Percentiles rank a stretch among this genome's conserved stretches.
Conservation (phyloP, 1,140 invertebrate genomes). For the Myzus persicae region DNA sequence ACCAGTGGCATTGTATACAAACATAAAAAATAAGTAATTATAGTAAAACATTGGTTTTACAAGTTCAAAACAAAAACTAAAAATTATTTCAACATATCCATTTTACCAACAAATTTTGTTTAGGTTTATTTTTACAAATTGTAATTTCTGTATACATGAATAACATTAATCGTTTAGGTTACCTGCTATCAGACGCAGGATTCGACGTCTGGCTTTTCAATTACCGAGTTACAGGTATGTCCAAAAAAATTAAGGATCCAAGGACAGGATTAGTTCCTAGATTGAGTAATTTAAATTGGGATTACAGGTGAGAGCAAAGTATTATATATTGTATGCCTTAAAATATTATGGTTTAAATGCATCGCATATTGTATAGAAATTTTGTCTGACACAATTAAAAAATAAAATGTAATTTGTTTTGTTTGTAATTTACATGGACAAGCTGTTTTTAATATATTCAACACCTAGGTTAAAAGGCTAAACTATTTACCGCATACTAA, state of each 20-base stretch:
- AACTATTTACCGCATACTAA: not conserved
- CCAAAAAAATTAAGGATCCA: slow-evolving; percentile 32
- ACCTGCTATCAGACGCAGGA: slow-evolving; percentile 64
- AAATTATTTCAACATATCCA: not conserved
- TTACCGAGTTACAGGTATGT: slow-evolving; percentile 63
- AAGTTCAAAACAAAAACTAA: not conserved
- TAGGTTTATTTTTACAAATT: not conserved
- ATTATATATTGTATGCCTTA: too few relatives aligned
- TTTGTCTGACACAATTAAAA: not conserved
- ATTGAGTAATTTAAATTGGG: slow-evolving; percentile 16
- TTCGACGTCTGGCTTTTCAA: slow-evolving; percentile 69
- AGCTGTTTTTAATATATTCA: not conserved
- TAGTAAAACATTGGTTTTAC: too few relatives aligned
- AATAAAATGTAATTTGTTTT: not conserved
- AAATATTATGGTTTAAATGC: not conserved
- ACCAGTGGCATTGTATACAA: not conserved
- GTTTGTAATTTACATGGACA: not conserved
- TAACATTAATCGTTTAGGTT: not conserved
- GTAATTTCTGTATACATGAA: not conserved
- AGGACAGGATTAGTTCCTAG: not conserved
- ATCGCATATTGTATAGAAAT: not conserved
- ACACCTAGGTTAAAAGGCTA: not conserved
- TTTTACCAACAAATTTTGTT: not conserved
- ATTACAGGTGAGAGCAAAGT: slow-evolving; percentile 40
- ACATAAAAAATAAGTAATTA: not conserved